Evolutionary conservation across 1,140 invertebrate species (phyloP).

Genomic region (Drosophila guanche): DNA sequence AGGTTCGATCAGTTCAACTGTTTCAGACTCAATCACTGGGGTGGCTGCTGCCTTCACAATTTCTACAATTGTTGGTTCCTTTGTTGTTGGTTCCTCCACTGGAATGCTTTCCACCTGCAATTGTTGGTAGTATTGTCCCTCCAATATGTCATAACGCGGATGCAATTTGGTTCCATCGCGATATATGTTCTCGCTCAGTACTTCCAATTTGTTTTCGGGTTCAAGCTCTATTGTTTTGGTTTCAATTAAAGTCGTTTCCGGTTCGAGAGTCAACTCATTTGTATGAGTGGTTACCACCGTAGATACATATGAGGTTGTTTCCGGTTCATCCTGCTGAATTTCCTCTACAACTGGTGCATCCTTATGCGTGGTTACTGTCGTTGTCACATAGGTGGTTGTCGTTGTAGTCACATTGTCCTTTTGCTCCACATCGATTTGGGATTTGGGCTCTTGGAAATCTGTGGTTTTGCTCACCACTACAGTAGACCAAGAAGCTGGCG

Average conservation of each 20-base stretch:
- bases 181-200: slow-evolving; percentile 21
- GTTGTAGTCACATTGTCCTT: slow-evolving; percentile 33
- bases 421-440: slow-evolving; percentile 25
- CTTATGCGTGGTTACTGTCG: slow-evolving; percentile 70
- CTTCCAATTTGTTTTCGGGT: slow-evolving; percentile 3
- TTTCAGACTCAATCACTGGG: no score
- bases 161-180: slow-evolving; percentile 24
- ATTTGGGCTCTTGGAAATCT: slow-evolving; percentile 72
- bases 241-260: slow-evolving; percentile 2
- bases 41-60: no score
- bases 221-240: slow-evolving; percentile 9
- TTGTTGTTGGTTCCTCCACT: no score
- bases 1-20: background rate
- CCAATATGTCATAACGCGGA: slow-evolving; percentile 30
- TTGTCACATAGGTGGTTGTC: slow-evolving; percentile 72
- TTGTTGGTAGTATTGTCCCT: slow-evolving; percentile 42
- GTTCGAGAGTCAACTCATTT: slow-evolving; percentile 32
- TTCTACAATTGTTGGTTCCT: no score
- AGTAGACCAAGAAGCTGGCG: slow-evolving; percentile 62
- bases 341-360: slow-evolving; percentile 37
- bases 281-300: slow-evolving; percentile 63
- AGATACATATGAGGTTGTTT: slow-evolving; percentile 61
- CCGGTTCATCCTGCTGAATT: slow-evolving; percentile 16
- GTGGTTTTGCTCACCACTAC: slow-evolving; percentile 73
- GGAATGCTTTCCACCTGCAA: slow-evolving; percentile 15